phyloP scores from a whole-genome alignment of 2,888 invertebrate genomes.

The Onchidella celtica region DNA sequence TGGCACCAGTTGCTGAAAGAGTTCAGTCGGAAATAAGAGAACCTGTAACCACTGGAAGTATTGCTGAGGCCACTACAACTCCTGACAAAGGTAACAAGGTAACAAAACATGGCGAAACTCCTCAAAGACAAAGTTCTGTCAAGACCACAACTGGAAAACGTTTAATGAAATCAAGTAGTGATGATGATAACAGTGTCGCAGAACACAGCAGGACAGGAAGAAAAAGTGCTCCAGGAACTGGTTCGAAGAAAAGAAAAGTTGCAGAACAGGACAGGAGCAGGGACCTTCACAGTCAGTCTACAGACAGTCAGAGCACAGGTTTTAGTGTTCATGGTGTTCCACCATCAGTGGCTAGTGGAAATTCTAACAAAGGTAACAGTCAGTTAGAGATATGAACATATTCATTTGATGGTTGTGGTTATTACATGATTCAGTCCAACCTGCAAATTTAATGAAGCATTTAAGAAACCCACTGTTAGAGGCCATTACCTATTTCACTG shows the following conservation, averaged over 20 bases:
- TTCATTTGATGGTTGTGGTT: not conserved
- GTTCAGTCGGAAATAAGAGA: not conserved
- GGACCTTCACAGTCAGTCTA: constrained; percentile 9
- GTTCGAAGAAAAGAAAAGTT: constrained; percentile 6
- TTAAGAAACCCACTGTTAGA: too few species aligned
- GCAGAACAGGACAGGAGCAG: not conserved
- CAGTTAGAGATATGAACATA: not conserved
- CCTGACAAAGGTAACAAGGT: not conserved
- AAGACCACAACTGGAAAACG: not conserved
- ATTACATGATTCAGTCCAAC: too few species aligned
- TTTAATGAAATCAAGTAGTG: not conserved
- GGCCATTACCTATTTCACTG: too few species aligned
- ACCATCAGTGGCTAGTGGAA: constrained; percentile 35
- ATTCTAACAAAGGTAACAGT: constrained; percentile 36
- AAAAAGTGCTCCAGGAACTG: not conserved
- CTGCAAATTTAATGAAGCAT: not conserved
- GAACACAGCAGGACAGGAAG: not conserved
- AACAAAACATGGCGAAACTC: not conserved
- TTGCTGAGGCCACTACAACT: not conserved
- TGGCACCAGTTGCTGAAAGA: not conserved
- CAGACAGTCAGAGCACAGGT: constrained; percentile 48
- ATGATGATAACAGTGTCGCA: not conserved
- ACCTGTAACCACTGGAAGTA: not conserved
- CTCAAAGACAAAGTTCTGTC: not conserved
- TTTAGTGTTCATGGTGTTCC: constrained; percentile 35